Percentiles rank a stretch among this genome's conserved stretches.
Conservation (phyloP, 1,140 invertebrate genomes). For the Hyposmocoma kahamanoa region DNA sequence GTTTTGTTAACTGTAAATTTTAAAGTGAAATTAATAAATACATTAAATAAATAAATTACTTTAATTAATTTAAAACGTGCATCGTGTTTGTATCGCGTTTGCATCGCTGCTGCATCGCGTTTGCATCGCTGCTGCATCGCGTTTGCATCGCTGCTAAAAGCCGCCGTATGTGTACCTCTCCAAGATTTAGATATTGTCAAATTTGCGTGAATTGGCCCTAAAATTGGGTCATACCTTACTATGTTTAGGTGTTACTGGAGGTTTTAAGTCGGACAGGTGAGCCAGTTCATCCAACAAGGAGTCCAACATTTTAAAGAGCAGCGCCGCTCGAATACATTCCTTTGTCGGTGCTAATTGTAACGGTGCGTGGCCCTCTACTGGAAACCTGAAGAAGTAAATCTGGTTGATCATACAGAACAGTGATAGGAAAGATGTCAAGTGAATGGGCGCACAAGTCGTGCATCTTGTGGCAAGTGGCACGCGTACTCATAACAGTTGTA, state of each 20-base stretch:
- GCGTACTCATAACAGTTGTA: not conserved
- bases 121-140: no score
- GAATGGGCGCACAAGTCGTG: not conserved
- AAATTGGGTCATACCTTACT: constrained; percentile 70
- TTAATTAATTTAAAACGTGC: no score
- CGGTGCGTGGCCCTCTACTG: constrained; percentile 79
- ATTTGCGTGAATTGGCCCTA: no score
- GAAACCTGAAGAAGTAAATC: constrained; percentile 69
- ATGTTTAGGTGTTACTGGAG: constrained; percentile 44
- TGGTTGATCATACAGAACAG: not conserved
- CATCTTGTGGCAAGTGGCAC: no score
- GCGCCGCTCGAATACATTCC: constrained; percentile 38
- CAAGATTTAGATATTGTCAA: no score
- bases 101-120: no score
- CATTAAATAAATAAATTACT: no score
- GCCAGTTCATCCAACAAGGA: constrained; percentile 46
- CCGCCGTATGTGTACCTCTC: no score
- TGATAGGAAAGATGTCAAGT: not conserved
- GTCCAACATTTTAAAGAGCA: constrained; percentile 55
- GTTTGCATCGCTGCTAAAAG: no score
- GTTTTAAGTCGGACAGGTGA: constrained; percentile 28
- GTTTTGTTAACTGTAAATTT: no score
- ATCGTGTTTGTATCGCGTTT: no score
- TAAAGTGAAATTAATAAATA: no score
- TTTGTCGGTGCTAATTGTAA: constrained; percentile 77